These are phyloP conservation scores for Penaeus vannamei DNA, from an alignment of 1,140 invertebrate genomes.

Conservation along the genomic window DNA sequence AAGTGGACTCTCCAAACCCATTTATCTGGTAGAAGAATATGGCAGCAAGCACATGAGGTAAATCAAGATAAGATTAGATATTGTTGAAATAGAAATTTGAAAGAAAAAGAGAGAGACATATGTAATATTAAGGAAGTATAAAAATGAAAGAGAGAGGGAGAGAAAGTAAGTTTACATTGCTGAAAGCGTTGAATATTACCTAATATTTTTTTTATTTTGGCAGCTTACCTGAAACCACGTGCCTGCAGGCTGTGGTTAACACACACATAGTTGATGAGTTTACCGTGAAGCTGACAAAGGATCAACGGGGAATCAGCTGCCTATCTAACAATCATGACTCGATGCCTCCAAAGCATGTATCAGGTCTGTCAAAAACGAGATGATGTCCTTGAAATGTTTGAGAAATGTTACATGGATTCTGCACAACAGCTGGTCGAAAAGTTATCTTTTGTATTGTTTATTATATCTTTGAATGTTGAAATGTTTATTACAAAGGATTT, in stretches of 20 bases:
- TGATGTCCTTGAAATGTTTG: not conserved
- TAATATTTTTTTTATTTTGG: conserved; percentile 71
- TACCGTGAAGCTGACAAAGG: conserved; percentile 82
- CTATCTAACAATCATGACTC: conserved; percentile 86
- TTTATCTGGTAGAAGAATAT: conserved; percentile 92
- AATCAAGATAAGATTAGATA: not conserved
- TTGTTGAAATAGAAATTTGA: not conserved
- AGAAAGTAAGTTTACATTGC: not conserved
- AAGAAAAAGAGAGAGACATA: not conserved
- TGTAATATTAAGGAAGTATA: not conserved
- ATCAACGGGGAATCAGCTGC: conserved; percentile 81
- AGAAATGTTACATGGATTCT: not conserved
- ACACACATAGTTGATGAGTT: conserved; percentile 89
- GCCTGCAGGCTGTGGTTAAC: conserved; percentile 89
- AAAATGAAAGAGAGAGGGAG: not conserved
- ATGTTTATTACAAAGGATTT: too few relatives aligned
- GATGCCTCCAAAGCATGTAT: conserved; percentile 78
- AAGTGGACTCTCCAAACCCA: conserved; percentile 84
- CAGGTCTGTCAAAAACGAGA: conserved; percentile 73
- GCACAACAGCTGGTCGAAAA: too few relatives aligned
- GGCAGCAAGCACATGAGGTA: conserved; percentile 75
- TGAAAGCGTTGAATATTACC: conserved; percentile 16
- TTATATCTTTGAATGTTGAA: too few relatives aligned
- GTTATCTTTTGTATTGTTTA: too few relatives aligned
- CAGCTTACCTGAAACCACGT: conserved; percentile 81